Evolutionary conservation across 1,140 invertebrate species (phyloP), one percentile per base, ranked within the genome.

Genomic region (Trinorchestia longiramus): DNA sequence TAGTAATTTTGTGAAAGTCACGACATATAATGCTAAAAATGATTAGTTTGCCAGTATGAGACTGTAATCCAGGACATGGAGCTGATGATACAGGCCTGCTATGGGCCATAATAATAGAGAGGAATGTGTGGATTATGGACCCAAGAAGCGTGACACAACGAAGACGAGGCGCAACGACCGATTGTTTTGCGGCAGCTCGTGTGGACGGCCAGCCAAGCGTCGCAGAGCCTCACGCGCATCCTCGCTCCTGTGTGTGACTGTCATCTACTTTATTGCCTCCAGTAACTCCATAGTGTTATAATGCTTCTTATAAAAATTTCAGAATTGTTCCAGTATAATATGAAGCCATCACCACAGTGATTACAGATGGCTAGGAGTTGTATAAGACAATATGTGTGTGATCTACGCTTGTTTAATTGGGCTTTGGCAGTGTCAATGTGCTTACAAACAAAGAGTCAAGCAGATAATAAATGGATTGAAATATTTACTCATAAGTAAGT

Each of bases 61-160:
- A 41, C n/a, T 42, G 88, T 4, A 36, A 90, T 3, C 43, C 11
- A 19, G 42, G 41, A 42, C 88, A 43, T 42, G n/a, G n/a, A 42
- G 41, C 62, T 90, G 88, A 43, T 90, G 88, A 15, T 90, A 43
- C 41, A 42, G 88, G 88, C 88, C 43, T 41, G 88, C 41, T 19
- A 90, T 42, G n/a, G 88, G 44, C 43, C 92, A 45, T 94, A 94
- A 94, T 94, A 94, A 94, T 36, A 47, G 40, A 45, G 43, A 94
- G 43, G 44, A 45, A 94, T 94, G 44, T 45, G 92, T 94, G 92
- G 6, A 47, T 94, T 94, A 94, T 43, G 92, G 44, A n/a, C 43
- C 44, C 92, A 94, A 94, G 92, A 36, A 94, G 92, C 92, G 92
- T 94, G 92, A 94, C 92, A 47, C 92, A 44, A 45, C 36, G n/a